Evolutionary conservation across 2,888 invertebrate species (phyloP), one percentile per base, ranked within the genome.

Genomic region (Rhagium mordax): DNA sequence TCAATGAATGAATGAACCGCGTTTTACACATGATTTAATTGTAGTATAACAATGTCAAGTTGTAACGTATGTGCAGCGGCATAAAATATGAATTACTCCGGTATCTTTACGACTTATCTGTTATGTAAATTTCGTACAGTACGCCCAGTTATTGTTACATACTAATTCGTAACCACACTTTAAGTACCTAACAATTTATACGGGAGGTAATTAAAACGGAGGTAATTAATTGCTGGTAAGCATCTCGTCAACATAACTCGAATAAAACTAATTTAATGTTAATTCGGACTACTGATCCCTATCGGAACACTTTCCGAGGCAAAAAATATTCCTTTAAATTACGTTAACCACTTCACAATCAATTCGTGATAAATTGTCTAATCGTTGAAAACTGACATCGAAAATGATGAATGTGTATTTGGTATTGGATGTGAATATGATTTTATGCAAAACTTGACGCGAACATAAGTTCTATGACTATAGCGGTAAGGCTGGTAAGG

Each of bases 1-100:
- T 72, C 74, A 74, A 74, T 74, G 74, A 65, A 75, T 59, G 65
- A 66, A 70, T 51, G 53, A 47, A 16, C 74, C 71, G 72, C 72
- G 68, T 75, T 74, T 64, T 68, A 71, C 57, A 69, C 71, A 62
- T 62, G 29, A 70, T 74, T 71, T 67, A 76, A 71, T 76, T 74
- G 47, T 15, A 29, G 69, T 47, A 60, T 62, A 61, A 69, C 70
- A 71, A 67, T 73, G 72, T 68, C 70, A 65, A 62, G 64, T 59
- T 53, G 66, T 51, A 71, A 57, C 57, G 67, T 71, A 33, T 51
- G 73, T 66, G 67, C 75, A 77, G 70, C 71, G 69, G 70, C 61
- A 62, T 74, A 64, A 74, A 75, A 77, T 77, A 76, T 74, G 67
- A 61, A 66, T 71, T 71, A 64, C 65, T 71, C 64, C 66, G 61